Evolutionary conservation across 2,113 vertebrate genomes (phyloP).

Genomic region (Scatophagus argus): DNA sequence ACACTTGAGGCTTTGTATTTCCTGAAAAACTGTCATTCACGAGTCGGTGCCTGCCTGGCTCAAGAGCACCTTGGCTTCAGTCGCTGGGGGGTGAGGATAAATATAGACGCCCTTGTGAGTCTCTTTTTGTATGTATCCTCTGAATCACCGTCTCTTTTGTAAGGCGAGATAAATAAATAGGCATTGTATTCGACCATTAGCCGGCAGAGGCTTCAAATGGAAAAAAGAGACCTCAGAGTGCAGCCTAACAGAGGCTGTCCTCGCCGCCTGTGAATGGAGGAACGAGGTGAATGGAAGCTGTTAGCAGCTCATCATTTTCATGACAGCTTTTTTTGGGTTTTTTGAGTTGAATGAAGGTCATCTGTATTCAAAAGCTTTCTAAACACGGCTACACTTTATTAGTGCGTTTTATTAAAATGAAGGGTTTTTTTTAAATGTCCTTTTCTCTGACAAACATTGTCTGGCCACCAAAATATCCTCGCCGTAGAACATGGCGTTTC

Average conservation of each 20-base stretch:
- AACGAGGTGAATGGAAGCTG: constrained; percentile 22
- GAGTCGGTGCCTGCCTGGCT: background rate
- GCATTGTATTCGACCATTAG: constrained; percentile 27
- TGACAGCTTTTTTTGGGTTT: background rate
- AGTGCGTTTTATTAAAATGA: no score
- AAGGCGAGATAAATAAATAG: constrained; percentile 63
- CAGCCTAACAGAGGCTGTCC: constrained; percentile 19
- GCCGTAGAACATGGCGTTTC: background rate
- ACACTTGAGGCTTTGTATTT: background rate
- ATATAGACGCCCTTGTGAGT: background rate
- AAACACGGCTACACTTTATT: no score
- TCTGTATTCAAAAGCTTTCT: background rate
- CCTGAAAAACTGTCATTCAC: background rate
- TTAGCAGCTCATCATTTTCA: constrained; percentile 12
- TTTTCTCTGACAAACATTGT: no score
- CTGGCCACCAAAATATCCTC: background rate
- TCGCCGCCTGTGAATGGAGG: constrained; percentile 27
- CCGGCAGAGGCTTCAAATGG: constrained; percentile 23
- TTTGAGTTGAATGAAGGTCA: constrained; percentile 1
- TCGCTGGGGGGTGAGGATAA: background rate
- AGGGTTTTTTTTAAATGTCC: no score
- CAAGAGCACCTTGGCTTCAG: background rate
- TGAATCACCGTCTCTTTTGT: constrained; percentile 63
- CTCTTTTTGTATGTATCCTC: constrained; percentile 17
- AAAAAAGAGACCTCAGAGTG: background rate